Evolutionary conservation across 1,140 invertebrate species (phyloP).

Genomic region (Elysia chlorotica): DNA sequence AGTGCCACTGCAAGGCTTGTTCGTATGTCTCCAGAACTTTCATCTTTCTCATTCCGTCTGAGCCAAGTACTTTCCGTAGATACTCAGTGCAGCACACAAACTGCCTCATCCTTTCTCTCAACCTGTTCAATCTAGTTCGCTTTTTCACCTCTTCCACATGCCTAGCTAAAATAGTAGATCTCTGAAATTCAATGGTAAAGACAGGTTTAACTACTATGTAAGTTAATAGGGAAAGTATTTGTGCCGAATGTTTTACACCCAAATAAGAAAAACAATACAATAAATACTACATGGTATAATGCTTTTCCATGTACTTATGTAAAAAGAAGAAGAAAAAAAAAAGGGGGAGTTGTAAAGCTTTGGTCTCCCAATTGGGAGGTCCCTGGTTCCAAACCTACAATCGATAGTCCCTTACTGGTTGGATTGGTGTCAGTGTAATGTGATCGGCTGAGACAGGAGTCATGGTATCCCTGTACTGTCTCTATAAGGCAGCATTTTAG

Average conservation of each 20-base stretch:
- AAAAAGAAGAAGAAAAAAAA: too few relatives aligned
- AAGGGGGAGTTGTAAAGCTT: too few relatives aligned
- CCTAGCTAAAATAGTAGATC: neutral
- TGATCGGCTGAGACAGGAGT: too few relatives aligned
- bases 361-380: too few relatives aligned
- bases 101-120: neutral
- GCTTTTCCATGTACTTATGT: too few relatives aligned
- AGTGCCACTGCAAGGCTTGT: neutral
- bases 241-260: neutral
- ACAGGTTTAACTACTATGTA: neutral
- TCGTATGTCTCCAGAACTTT: neutral
- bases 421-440: too few relatives aligned
- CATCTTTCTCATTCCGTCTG: neutral
- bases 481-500: too few relatives aligned
- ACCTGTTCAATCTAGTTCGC: neutral
- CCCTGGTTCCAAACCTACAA: too few relatives aligned
- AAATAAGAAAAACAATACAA: too few relatives aligned
- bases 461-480: too few relatives aligned
- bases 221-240: neutral
- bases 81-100: neutral
- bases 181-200: neutral
- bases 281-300: too few relatives aligned
- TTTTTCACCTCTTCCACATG: constrained; percentile 3
- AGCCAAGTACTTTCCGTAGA: neutral
- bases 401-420: too few relatives aligned